Evolutionary conservation across 2,888 invertebrate species (phyloP).

Genomic region (Gastrophysa polygoni): DNA sequence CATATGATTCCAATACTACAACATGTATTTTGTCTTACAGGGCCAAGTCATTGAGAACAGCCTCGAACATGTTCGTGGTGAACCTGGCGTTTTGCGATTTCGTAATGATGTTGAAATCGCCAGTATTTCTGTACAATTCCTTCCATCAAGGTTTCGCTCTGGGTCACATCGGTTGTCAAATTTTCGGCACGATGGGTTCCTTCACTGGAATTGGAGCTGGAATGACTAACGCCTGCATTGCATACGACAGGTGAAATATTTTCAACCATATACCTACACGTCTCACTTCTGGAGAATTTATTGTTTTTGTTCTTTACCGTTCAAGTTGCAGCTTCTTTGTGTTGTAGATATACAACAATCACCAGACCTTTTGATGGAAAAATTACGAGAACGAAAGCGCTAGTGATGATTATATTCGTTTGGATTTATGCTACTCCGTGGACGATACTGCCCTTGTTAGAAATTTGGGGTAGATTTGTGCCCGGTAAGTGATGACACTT

Average conservation of each 20-base stretch:
- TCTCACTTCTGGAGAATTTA: too few relatives aligned
- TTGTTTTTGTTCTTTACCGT: too few relatives aligned
- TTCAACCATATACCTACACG: too few relatives aligned
- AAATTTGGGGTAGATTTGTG: conserved; percentile 86
- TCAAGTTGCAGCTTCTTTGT: neutral
- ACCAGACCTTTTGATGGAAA: conserved; percentile 84
- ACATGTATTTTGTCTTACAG: conserved; percentile 56
- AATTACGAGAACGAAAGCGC: conserved; percentile 78
- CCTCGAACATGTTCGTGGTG: conserved; percentile 84
- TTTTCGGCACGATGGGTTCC: conserved; percentile 77
- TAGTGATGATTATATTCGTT: conserved; percentile 73
- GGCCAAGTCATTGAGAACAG: conserved; percentile 74
- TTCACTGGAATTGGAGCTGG: conserved; percentile 80
- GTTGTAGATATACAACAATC: conserved; percentile 67
- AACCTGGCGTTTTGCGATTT: conserved; percentile 85
- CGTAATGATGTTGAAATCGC: conserved; percentile 85
- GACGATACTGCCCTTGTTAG: conserved; percentile 77
- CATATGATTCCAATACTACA: too few relatives aligned
- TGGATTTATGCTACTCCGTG: conserved; percentile 84
- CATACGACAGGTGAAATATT: conserved; percentile 70
- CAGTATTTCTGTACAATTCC: conserved; percentile 85
- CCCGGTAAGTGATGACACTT: conserved; percentile 69
- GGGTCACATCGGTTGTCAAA: conserved; percentile 77
- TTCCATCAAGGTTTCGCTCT: conserved; percentile 77
- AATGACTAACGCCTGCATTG: conserved; percentile 84